phyloP scores from a whole-genome alignment of 2,797 vertebrate genomes.

The Rhinatrema bivittatum region DNA sequence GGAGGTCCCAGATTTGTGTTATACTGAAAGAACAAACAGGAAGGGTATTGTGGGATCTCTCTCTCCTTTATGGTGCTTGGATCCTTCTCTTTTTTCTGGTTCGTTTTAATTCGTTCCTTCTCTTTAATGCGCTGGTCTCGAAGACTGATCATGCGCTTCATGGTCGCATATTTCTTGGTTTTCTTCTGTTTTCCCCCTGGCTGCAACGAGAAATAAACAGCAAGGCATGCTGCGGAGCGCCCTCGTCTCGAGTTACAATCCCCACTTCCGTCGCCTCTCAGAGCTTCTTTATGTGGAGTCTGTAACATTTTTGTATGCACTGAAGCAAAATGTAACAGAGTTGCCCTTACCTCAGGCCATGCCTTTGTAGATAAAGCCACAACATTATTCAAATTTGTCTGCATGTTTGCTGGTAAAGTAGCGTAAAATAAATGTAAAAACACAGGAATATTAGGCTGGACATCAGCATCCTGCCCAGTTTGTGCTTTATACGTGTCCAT shows the following conservation, averaged over 20 bases:
- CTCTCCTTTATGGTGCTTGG: constrained; percentile 78
- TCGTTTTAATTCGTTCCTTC: constrained; percentile 73
- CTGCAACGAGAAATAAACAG: constrained; percentile 27
- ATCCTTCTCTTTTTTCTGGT: constrained; percentile 76
- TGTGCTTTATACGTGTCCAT: too few relatives aligned
- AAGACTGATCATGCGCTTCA: constrained; percentile 92
- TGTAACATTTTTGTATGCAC: too few relatives aligned
- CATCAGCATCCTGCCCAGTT: too few relatives aligned
- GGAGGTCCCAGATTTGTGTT: constrained; percentile 94
- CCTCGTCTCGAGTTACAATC: fast-evolving
- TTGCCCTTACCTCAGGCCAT: too few relatives aligned
- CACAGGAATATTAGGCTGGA: too few relatives aligned
- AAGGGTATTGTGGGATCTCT: constrained; percentile 85
- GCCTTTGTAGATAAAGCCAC: too few relatives aligned
- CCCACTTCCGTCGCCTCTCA: not conserved
- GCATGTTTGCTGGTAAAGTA: too few relatives aligned
- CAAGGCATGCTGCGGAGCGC: fast-evolving
- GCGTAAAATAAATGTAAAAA: too few relatives aligned
- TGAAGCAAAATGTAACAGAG: too few relatives aligned
- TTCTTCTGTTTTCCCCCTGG: constrained; percentile 96
- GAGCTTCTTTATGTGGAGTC: too few relatives aligned
- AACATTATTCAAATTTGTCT: too few relatives aligned
- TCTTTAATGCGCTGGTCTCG: constrained; percentile 82
- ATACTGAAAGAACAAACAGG: constrained; percentile 96
- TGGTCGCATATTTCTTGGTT: constrained; percentile 74